These are phyloP conservation scores for Macrosiphum euphorbiae DNA, from an alignment of 2,888 invertebrate species.

Conservation along the genomic window DNA sequence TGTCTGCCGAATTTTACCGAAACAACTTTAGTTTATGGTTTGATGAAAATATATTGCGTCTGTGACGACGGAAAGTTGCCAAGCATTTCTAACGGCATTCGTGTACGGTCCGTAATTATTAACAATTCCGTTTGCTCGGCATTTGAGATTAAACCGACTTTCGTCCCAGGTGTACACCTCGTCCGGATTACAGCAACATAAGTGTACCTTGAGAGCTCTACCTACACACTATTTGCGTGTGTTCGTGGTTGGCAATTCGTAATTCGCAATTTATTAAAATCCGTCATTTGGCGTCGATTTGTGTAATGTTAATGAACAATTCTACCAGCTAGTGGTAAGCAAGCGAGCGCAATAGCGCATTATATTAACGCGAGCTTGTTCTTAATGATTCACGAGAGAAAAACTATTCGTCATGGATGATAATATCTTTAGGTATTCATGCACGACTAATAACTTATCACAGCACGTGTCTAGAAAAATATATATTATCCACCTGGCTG, in stretches of 20 bases:
- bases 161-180: neutral
- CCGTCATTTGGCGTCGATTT: neutral
- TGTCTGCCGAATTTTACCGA: neutral
- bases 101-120: neutral
- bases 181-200: neutral
- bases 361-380: neutral
- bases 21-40: neutral
- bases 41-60: neutral
- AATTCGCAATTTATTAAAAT: neutral
- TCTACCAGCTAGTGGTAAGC: neutral
- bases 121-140: constrained; percentile 5
- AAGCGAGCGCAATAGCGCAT: neutral
- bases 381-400: neutral
- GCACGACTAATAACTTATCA: neutral
- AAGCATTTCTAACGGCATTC: neutral
- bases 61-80: neutral
- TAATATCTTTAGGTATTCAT: neutral
- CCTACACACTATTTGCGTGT: neutral
- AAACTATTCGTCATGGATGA: neutral
- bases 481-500: neutral
- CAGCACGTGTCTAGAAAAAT: neutral
- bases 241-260: neutral
- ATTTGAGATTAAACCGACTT: neutral
- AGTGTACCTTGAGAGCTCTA: neutral
- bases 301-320: neutral